phyloP scores from a whole-genome alignment of 2,113 vertebrate species.

The Sturnira hondurensis region DNA sequence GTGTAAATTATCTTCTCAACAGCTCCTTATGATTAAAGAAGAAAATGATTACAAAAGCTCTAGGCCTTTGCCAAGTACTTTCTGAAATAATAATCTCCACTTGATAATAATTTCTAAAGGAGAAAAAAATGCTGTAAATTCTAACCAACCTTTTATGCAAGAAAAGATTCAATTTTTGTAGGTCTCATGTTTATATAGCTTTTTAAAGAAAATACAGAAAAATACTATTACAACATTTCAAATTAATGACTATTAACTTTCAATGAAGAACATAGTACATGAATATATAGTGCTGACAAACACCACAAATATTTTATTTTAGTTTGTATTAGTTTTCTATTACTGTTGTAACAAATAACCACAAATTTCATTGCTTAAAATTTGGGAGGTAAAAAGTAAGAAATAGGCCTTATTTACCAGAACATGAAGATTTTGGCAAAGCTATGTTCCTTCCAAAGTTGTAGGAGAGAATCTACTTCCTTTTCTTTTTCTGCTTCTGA shows the following conservation, averaged over 20 bases:
- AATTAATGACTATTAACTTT: background rate
- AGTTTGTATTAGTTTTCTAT: background rate
- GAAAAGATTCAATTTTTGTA: background rate
- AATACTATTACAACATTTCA: background rate
- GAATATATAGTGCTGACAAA: background rate
- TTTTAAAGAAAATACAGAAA: background rate
- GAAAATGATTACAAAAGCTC: background rate
- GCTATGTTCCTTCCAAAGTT: background rate
- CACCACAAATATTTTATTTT: background rate
- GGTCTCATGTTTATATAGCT: background rate
- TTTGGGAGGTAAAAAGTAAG: background rate
- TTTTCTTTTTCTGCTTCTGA: background rate
- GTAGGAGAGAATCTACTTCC: background rate
- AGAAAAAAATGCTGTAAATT: background rate
- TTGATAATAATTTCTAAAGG: background rate
- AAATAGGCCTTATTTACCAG: background rate
- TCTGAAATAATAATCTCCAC: background rate
- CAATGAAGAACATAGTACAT: background rate
- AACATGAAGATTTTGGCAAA: background rate
- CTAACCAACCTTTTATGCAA: background rate
- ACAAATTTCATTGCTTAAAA: background rate
- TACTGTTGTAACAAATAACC: background rate
- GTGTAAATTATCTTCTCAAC: background rate
- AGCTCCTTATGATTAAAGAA: background rate
- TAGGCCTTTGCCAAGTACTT: background rate